A percentile compares a stretch with the other conserved stretches of the same genome.
Conservation (phyloP, 1,140 invertebrate species). For the Panagrolaimus sp. region DNA sequence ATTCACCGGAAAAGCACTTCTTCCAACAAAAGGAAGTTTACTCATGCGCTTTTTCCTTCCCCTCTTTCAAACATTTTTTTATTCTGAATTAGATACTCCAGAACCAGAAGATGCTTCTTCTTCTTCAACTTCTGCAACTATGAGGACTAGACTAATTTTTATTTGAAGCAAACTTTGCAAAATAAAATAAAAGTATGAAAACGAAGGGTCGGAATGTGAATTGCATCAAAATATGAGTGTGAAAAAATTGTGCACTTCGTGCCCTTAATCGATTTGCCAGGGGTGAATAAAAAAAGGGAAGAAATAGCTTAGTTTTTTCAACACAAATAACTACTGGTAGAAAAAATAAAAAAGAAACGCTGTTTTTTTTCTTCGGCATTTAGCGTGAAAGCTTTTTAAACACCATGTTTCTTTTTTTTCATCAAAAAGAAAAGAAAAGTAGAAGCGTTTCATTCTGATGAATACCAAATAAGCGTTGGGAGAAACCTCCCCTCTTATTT, state of each 20-base stretch:
- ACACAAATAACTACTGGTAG: constrained; percentile 6
- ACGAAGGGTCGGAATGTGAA: constrained; percentile 8
- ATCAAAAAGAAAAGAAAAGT: neutral
- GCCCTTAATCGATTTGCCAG: constrained; percentile 16
- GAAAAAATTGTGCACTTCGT: constrained; percentile 14
- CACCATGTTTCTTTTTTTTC: too few relatives aligned
- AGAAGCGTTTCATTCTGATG: constrained; percentile 13
- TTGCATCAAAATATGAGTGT: constrained; percentile 19
- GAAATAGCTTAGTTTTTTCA: constrained; percentile 14
- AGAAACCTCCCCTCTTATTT: too few relatives aligned
- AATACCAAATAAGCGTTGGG: too few relatives aligned
- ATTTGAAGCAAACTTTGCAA: constrained; percentile 5
- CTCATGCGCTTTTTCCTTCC: too few relatives aligned
- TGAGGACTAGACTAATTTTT: constrained; percentile 8
- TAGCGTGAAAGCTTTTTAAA: constrained; percentile 13
- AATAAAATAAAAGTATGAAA: constrained; percentile 9
- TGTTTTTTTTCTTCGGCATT: constrained; percentile 1
- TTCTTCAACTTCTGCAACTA: too few relatives aligned
- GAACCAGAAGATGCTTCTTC: too few relatives aligned
- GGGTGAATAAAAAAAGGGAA: constrained; percentile 1
- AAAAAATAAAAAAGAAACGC: constrained; percentile 6
- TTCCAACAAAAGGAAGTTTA: too few relatives aligned
- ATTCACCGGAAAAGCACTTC: too few relatives aligned
- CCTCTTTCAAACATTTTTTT: too few relatives aligned
- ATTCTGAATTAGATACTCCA: too few relatives aligned